Percentiles rank a stretch among this genome's conserved stretches.
Evolutionary conservation across 2,888 invertebrate species (phyloP).

Genomic region (Leptothorax acervorum): DNA sequence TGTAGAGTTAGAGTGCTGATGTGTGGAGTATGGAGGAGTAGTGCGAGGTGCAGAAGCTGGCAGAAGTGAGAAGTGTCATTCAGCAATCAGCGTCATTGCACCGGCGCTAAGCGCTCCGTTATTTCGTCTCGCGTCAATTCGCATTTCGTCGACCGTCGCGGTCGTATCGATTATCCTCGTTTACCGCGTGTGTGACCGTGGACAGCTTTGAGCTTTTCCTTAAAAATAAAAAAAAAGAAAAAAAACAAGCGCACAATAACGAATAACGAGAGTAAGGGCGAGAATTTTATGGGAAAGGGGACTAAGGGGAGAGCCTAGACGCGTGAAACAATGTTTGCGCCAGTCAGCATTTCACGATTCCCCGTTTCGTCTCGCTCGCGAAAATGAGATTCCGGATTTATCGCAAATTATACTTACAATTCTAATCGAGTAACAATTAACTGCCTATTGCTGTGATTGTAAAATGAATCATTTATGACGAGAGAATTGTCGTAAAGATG

Average conservation of each 20-base stretch:
- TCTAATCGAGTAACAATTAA: slow-evolving; percentile 26
- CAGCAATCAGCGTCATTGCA: too few relatives aligned
- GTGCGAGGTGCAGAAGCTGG: too few relatives aligned
- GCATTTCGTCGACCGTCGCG: slow-evolving; percentile 21
- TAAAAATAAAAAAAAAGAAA: not conserved
- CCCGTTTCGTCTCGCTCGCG: slow-evolving; percentile 10
- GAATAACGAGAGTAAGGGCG: not conserved
- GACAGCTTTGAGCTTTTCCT: slow-evolving; percentile 1
- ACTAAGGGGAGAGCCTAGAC: slow-evolving; percentile 14
- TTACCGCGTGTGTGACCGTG: slow-evolving; percentile 56
- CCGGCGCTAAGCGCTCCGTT: slow-evolving; percentile 65
- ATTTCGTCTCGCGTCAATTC: slow-evolving; percentile 63
- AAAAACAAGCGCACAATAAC: slow-evolving; percentile 61
- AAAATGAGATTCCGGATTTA: slow-evolving; percentile 8
- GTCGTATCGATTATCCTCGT: slow-evolving; percentile 75
- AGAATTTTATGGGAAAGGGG: not conserved
- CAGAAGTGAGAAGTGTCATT: too few relatives aligned
- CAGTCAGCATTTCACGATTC: slow-evolving; percentile 23
- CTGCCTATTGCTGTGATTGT: slow-evolving; percentile 8
- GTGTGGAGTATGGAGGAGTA: too few relatives aligned
- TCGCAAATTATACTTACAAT: not conserved
- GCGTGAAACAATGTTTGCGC: slow-evolving; percentile 5
- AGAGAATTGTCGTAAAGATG: not conserved
- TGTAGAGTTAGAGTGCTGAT: too few relatives aligned
- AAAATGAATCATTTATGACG: slow-evolving; percentile 17